Conservation (phyloP, 2,113 vertebrate species). For the Hydropotes inermis region DNA sequence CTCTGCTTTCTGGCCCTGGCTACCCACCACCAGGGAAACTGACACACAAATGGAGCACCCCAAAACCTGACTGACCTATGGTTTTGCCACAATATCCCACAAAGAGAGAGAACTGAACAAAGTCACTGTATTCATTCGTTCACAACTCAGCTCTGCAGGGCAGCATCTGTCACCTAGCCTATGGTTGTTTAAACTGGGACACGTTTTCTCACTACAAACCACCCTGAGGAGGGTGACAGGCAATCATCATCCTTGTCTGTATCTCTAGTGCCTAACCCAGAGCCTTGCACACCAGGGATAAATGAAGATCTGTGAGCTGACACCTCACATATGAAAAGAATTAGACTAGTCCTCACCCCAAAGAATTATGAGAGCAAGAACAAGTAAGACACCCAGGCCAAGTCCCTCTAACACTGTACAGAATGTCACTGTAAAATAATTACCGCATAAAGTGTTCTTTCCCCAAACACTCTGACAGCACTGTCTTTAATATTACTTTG, state of each 20-base stretch:
- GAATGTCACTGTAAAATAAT: conserved; percentile 26
- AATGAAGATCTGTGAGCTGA: conserved; percentile 49
- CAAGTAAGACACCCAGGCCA: conserved; percentile 20
- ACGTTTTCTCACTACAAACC: neutral
- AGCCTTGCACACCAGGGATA: neutral
- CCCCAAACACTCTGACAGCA: conserved; percentile 7
- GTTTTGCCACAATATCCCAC: neutral
- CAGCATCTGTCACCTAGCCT: neutral
- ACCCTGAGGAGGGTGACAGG: neutral
- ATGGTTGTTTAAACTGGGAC: neutral
- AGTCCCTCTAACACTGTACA: neutral
- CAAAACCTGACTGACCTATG: neutral
- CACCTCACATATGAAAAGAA: conserved; percentile 53
- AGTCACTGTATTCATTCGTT: neutral
- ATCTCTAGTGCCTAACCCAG: neutral
- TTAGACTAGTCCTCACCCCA: conserved; percentile 49
- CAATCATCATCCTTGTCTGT: neutral
- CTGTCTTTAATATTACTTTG: conserved; percentile 25
- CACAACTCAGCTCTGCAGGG: neutral
- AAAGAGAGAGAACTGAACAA: neutral
- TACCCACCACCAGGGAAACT: neutral
- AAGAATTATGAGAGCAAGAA: conserved; percentile 44
- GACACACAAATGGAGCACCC: neutral
- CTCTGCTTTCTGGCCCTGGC: neutral
- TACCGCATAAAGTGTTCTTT: conserved; percentile 22